phyloP scores from a whole-genome alignment of 2,888 invertebrate genomes.

The Clostera curtula region DNA sequence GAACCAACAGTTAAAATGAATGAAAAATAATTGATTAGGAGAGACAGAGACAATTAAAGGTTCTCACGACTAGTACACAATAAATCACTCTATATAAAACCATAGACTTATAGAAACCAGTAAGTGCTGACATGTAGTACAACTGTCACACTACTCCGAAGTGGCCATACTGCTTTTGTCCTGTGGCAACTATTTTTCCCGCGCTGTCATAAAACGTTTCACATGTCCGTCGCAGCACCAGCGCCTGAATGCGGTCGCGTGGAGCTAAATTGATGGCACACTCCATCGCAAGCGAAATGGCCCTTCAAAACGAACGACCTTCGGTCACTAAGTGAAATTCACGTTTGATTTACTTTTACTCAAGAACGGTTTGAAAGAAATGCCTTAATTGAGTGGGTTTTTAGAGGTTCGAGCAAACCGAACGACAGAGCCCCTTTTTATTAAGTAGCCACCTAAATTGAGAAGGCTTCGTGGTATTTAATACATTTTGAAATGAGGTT shows the following conservation, averaged over 20 bases:
- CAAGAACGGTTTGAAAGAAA: slow-evolving; percentile 37
- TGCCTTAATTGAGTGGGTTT: slow-evolving; percentile 16
- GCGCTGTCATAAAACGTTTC: slow-evolving; percentile 65
- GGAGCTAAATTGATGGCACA: slow-evolving; percentile 70
- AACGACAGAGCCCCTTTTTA: too few relatives aligned
- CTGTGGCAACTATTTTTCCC: slow-evolving; percentile 33
- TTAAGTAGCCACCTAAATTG: too few relatives aligned
- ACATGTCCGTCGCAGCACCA: slow-evolving; percentile 58
- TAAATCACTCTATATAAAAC: too few relatives aligned
- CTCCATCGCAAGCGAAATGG: slow-evolving; percentile 70
- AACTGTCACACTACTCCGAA: slow-evolving; percentile 25
- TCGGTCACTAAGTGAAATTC: slow-evolving; percentile 66
- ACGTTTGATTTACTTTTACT: slow-evolving; percentile 69
- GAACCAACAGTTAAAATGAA: too few relatives aligned
- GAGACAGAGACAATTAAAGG: too few relatives aligned
- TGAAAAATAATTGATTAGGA: too few relatives aligned
- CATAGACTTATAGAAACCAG: too few relatives aligned
- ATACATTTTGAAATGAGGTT: too few relatives aligned
- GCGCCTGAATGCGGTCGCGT: slow-evolving; percentile 63
- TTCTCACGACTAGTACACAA: too few relatives aligned
- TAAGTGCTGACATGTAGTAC: slow-evolving; percentile 24
- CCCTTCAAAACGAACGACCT: slow-evolving; percentile 67
- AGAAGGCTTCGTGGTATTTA: too few relatives aligned
- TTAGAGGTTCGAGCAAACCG: too few relatives aligned
- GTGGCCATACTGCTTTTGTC: slow-evolving; percentile 36